These are phyloP conservation scores for Napeogenes inachia DNA, from an alignment of 2,888 invertebrate genomes.

Conservation along the genomic window DNA sequence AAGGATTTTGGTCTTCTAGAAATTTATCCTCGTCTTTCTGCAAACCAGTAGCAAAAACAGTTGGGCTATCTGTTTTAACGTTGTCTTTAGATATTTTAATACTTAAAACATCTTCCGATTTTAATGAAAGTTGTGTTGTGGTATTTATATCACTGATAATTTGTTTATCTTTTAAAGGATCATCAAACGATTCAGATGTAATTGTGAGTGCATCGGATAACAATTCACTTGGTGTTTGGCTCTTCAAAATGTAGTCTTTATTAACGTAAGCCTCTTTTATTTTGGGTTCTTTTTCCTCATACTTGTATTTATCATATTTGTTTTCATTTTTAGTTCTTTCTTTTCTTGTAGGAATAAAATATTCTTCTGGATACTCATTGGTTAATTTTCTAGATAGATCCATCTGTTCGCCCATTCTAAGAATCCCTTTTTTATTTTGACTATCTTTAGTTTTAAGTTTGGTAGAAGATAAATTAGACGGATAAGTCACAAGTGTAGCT, in stretches of 20 bases:
- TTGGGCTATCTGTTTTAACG: no score
- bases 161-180: not conserved
- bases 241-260: not conserved
- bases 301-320: not conserved
- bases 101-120: not conserved
- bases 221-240: conserved; percentile 3
- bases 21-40: not conserved
- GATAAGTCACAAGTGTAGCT: conserved; percentile 54
- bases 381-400: conserved; percentile 10
- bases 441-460: conserved; percentile 17
- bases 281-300: not conserved
- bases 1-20: not conserved
- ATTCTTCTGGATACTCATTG: conserved; percentile 33
- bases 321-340: conserved; percentile 11
- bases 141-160: not conserved
- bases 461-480: conserved; percentile 39
- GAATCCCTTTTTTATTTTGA: conserved; percentile 11
- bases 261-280: not conserved
- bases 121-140: not conserved
- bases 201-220: not conserved
- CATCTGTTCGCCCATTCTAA: conserved; percentile 12
- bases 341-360: conserved; percentile 43
- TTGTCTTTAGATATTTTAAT: no score
- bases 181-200: not conserved
- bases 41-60: not conserved